Evolutionary conservation across 2,113 vertebrate species (phyloP).

Genomic region (Cricetomys ansorgei): DNA sequence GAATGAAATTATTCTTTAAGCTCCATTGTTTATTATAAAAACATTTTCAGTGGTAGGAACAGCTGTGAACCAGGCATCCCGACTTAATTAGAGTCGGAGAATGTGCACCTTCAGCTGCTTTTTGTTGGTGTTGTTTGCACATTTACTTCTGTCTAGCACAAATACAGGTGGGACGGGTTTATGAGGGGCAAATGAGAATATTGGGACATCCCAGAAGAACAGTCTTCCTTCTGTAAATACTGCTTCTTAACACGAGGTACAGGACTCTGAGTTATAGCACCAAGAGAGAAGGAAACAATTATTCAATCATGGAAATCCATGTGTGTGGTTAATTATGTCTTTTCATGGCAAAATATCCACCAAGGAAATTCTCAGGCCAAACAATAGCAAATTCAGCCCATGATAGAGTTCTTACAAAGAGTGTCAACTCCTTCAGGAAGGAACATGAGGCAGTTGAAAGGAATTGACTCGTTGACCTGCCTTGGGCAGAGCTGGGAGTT

Average conservation of each 20-base stretch:
- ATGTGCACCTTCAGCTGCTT: slow-evolving; percentile 78
- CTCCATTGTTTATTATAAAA: slow-evolving; percentile 69
- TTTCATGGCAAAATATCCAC: neutral
- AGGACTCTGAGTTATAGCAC: neutral
- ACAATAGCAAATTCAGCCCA: neutral
- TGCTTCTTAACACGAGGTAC: neutral
- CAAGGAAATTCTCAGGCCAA: neutral
- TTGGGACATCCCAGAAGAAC: neutral
- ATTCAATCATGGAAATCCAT: neutral
- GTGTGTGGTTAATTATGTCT: neutral
- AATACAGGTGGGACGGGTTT: slow-evolving; percentile 25
- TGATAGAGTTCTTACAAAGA: neutral
- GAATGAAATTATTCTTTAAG: slow-evolving; percentile 16
- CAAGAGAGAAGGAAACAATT: neutral
- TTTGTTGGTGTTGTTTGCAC: slow-evolving; percentile 29
- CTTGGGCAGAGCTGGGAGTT: neutral
- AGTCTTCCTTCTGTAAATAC: slow-evolving; percentile 37
- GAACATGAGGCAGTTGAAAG: neutral
- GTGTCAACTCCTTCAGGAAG: neutral
- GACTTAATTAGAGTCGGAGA: slow-evolving; percentile 75
- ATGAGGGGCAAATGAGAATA: neutral
- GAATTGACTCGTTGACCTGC: neutral
- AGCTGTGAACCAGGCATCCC: slow-evolving; percentile 70
- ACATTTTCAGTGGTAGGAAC: slow-evolving; percentile 64
- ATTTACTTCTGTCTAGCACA: slow-evolving; percentile 24